Base-by-base conservation (phyloP, 2,797 vertebrate species). In the Aulostomus chinensis region DNA sequence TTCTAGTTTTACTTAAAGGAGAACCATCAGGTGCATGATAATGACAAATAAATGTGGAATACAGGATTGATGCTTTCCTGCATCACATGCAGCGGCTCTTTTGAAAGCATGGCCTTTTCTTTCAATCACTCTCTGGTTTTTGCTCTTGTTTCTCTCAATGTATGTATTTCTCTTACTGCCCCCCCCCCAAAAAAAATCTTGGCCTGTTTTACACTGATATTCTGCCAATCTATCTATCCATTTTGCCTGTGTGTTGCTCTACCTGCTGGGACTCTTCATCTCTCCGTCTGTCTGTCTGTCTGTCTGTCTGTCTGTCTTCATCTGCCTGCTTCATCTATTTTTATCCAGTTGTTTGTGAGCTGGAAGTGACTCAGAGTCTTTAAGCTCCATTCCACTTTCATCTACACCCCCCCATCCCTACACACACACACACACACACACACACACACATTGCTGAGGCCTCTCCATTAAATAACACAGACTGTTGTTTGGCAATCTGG, bases 331-430 rank as follows among this genome's bases (percentile, higher is more conserved):
- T 68, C 51, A 75, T 75, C 82, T 86, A 83, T 83, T 86, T 86
- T 76, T 85, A 83, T 80, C 76, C 76, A 76, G 66, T 82, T 85
- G 81, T 85, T 83, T 80, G 66, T 78, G 68, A 72, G 78, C 58
- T 20, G 72, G 63, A 64, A 84, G 73, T 86, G 81, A 87, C 70
- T 83, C 80, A 86, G 68, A 61, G 67, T 86, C 78, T 83, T 74
- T 75, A 55, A 83, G 78, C 79, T 71, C 72, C 58, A 59, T 47
- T 81, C 65, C 70, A 62, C 79, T 84, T 77, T 81, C 72, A 84
- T 84, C 65, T 56, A 65, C 57, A 18, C 58, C 59, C 42, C 26
- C 9, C 26, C n/a, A n/a, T n/a, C n/a, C n/a, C 41, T 25, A 13
- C 26, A 20, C 26, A 22, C 14, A 36, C 2, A n/a, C 35, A 31